phyloP scores from a whole-genome alignment of 2,797 vertebrate species.

The Natrix natrix region DNA sequence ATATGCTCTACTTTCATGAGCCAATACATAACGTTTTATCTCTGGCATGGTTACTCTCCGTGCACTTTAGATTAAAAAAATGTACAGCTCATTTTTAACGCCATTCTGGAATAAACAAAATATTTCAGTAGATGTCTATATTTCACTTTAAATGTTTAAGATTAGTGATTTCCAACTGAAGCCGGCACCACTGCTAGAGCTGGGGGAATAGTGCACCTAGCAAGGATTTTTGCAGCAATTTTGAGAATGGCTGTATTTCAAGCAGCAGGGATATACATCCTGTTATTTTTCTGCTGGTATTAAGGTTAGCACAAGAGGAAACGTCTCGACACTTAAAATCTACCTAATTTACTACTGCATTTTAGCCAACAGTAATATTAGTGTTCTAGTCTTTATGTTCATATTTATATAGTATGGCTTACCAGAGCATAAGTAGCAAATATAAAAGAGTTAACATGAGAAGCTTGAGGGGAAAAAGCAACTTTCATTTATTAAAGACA shows the following conservation, averaged over 20 bases:
- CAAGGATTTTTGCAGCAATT: not conserved
- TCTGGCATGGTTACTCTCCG: not conserved
- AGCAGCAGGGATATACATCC: not conserved
- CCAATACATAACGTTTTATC: not conserved
- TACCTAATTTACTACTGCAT: not conserved
- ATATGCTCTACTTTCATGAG: not conserved
- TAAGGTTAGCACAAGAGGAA: not conserved
- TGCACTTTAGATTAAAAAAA: not conserved
- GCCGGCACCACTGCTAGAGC: not conserved
- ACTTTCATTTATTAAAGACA: not conserved
- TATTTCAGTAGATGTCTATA: not conserved
- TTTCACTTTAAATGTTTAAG: not conserved
- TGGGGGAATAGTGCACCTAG: not conserved
- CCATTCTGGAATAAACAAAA: not conserved
- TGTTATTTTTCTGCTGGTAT: not conserved
- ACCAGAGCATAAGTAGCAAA: not conserved
- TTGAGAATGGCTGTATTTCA: not conserved
- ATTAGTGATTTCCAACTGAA: not conserved
- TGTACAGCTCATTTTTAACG: not conserved
- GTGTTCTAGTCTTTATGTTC: not conserved
- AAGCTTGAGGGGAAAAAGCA: not conserved
- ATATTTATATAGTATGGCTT: not conserved
- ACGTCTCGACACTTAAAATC: not conserved
- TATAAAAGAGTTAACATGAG: not conserved
- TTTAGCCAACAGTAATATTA: not conserved